These are phyloP conservation scores for Chrysolophus pictus DNA, from an alignment of 2,797 vertebrate genomes.

Conservation along the genomic window DNA sequence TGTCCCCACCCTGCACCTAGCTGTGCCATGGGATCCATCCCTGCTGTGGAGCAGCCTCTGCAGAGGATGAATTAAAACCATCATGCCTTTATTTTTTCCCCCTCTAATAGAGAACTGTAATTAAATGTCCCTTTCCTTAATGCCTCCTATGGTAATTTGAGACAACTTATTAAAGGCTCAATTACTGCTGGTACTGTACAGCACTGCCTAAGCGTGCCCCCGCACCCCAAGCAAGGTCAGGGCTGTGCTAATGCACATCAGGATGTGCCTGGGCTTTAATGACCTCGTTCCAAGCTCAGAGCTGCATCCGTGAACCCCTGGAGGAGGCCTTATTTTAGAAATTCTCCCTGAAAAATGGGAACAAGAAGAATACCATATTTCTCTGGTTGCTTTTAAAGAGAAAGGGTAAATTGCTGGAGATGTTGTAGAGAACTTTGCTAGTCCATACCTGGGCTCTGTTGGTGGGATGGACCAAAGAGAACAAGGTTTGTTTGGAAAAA, in stretches of 20 bases:
- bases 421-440: background rate
- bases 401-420: background rate
- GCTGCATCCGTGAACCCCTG: background rate
- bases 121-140: slow-evolving; percentile 46
- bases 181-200: background rate
- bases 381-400: background rate
- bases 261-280: slow-evolving; percentile 3
- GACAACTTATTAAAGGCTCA: slow-evolving; percentile 30
- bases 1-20: too few relatives aligned
- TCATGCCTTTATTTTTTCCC: rapidly evolving
- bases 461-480: background rate
- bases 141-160: slow-evolving; percentile 38
- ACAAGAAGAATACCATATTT: background rate
- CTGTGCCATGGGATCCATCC: background rate
- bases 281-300: background rate
- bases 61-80: background rate
- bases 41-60: background rate
- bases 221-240: background rate
- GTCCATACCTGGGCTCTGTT: background rate
- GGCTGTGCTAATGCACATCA: background rate
- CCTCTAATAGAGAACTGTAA: slow-evolving; percentile 23
- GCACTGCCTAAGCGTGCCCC: background rate
- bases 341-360: background rate
- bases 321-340: background rate
- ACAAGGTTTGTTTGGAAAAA: background rate